phyloP scores from a whole-genome alignment of 30 jellyfish, hydroid and myxozoan species.

The Phacellophora camtschatica region DNA sequence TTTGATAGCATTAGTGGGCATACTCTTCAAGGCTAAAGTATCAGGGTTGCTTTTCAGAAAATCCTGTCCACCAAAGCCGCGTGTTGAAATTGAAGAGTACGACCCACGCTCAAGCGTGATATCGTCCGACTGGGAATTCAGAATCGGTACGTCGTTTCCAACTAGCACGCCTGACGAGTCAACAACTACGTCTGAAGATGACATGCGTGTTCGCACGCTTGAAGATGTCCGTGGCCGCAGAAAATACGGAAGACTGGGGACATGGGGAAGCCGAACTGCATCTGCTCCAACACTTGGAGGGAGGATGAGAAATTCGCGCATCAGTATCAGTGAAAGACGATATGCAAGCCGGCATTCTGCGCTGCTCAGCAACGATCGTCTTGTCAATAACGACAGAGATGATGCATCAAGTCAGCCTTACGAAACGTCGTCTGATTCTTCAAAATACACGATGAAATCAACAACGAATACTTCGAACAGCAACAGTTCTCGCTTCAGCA shows the following conservation, averaged over 20 bases:
- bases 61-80: slow-evolving; percentile 90
- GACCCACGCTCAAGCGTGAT: slow-evolving; percentile 95
- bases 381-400: slow-evolving; percentile 10
- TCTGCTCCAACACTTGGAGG: slow-evolving; percentile 99
- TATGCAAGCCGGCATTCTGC: slow-evolving; percentile 74
- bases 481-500: slow-evolving; percentile 69
- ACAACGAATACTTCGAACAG: slow-evolving; percentile 63
- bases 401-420: slow-evolving; percentile 80
- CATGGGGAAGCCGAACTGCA: slow-evolving; percentile 99
- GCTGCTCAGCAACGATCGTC: slow-evolving; percentile 29
- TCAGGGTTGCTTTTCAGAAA: slow-evolving; percentile 72
- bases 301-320: slow-evolving; percentile 63
- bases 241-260: slow-evolving; percentile 69
- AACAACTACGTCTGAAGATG: slow-evolving; percentile 91
- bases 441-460: slow-evolving; percentile 74
- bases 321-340: slow-evolving; percentile 59
- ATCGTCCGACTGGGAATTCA: slow-evolving; percentile 97
- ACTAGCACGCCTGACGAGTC: slow-evolving; percentile 99
- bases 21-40: slow-evolving; percentile 78
- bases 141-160: slow-evolving; percentile 89
- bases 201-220: slow-evolving; percentile 85
- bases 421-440: slow-evolving; percentile 83
- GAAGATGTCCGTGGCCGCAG: slow-evolving; percentile 89
- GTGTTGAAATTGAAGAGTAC: slow-evolving; percentile 93
- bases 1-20: slow-evolving; percentile 73